Conservation (phyloP, 1,140 invertebrate genomes). For the Yoshiicerus persimilis region DNA sequence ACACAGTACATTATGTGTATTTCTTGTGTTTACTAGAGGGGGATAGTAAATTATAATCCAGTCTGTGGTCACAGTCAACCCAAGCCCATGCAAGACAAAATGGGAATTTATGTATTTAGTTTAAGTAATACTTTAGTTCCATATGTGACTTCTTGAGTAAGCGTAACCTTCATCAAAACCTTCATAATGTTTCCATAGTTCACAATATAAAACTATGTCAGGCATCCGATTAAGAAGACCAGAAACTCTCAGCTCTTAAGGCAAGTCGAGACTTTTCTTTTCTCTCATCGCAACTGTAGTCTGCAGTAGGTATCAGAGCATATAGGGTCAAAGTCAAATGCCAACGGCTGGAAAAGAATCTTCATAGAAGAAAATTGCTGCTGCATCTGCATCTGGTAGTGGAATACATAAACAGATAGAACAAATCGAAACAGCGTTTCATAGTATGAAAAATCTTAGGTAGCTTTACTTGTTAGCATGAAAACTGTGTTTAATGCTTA, state of each 20-base stretch:
- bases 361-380: not conserved
- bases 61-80: not conserved
- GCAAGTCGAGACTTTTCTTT: not conserved
- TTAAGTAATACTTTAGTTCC: not conserved
- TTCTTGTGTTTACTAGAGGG: not conserved
- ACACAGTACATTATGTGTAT: not conserved
- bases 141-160: not conserved
- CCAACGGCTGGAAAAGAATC: not conserved
- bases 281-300: not conserved
- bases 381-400: not conserved
- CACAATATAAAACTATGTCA: constrained; percentile 7
- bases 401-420: not conserved
- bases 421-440: not conserved
- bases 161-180: too few relatives aligned
- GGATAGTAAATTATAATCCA: not conserved
- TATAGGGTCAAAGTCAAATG: not conserved
- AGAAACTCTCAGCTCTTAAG: not conserved
- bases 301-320: not conserved
- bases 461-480: not conserved
- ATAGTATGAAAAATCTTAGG: not conserved
- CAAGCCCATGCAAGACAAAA: not conserved
- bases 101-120: not conserved
- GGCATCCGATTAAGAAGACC: not conserved
- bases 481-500: too few relatives aligned
- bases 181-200: constrained; percentile 15